Base-by-base conservation (phyloP, 2,113 vertebrate genomes). In the Nicator chloris region DNA sequence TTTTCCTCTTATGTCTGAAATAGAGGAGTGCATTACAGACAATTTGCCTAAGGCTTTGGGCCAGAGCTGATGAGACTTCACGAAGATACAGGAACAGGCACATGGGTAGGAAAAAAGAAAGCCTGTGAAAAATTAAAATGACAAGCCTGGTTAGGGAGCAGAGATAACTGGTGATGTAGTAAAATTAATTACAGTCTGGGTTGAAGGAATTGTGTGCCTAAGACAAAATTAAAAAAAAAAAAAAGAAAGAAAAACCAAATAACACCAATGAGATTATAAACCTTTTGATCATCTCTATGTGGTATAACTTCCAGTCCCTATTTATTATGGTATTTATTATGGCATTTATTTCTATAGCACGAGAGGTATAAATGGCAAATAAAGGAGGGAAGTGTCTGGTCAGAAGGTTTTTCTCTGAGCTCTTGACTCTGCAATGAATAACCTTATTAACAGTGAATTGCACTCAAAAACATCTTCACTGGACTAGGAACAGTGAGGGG, bases 81-180 rank as follows among this genome's bases (percentile, higher is more conserved):
- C 5, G 3, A 95, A 95, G 95, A 96, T 92, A 94, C 89, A 92
- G 87, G 76, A 96, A 92, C 56, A 92, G 93, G 89, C 96, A 82
- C 87, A 87, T 59, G 88, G 94, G 51, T 65, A 60, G 87, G 69
- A 91, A 91, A 91, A 96, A 92, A 95, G 89, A 94, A 95, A 97
- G 90, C 71, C 93, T 95, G 95, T 96, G 96, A 93, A 96, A 97
- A 96, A 96, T 97, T 97, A 94, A 97, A 97, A 96, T 97, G 96
- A 97, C 96, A 97, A 96, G 93, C 85, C 93, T 96, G 94, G 95
- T 96, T 96, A 97, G 88, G 90, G 85, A 95, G 68, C 63, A 80
- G 91, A 93, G 96, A 96, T 97, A 96, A 97, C 95, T 92, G 79
- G 73, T 81, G 95, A 95, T 96, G 95, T 96, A 96, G 93, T 95